phyloP scores from a whole-genome alignment of 2,113 vertebrate species.

The Tetrax tetrax region DNA sequence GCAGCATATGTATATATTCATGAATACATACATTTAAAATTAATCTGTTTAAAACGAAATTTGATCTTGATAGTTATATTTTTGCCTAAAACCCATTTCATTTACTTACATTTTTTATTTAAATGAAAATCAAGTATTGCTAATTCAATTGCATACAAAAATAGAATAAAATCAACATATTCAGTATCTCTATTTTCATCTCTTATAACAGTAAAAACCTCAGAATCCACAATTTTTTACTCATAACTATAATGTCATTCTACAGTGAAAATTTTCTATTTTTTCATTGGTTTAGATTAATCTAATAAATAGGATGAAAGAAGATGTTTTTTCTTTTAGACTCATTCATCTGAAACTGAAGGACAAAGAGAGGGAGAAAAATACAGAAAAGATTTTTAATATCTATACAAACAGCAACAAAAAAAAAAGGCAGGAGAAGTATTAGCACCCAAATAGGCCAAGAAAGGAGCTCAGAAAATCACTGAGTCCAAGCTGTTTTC shows the following conservation, averaged over 20 bases:
- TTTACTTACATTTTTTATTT: neutral
- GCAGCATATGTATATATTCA: neutral
- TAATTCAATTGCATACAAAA: neutral
- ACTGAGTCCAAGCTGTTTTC: neutral
- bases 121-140: neutral
- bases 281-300: neutral
- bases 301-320: neutral
- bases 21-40: neutral
- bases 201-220: neutral
- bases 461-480: neutral
- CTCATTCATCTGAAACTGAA: neutral
- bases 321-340: neutral
- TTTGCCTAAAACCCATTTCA: fast-evolving
- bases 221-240: neutral
- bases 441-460: neutral
- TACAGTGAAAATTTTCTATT: neutral
- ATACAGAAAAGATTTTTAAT: neutral
- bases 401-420: neutral
- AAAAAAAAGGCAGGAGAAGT: neutral
- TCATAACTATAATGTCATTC: neutral
- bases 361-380: neutral
- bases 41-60: neutral
- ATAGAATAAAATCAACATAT: neutral
- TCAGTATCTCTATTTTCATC: neutral
- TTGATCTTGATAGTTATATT: neutral